Evolutionary conservation across 2,888 invertebrate species (phyloP).

Genomic region (Coremacera marginata): DNA sequence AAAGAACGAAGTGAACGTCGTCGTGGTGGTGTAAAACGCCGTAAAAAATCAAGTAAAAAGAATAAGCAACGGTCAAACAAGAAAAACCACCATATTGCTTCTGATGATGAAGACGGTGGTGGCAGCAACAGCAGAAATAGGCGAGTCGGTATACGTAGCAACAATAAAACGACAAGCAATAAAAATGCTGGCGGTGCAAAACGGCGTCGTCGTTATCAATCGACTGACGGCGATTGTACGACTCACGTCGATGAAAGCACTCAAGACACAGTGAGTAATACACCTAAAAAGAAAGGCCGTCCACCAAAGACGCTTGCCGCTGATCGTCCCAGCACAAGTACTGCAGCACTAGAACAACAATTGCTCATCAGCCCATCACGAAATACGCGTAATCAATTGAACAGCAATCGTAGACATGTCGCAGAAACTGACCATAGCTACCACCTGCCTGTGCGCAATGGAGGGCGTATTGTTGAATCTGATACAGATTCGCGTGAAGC

Average conservation of each 20-base stretch:
- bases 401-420: constrained; percentile 53
- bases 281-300: constrained; percentile 59
- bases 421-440: constrained; percentile 69
- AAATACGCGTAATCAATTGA: constrained; percentile 57
- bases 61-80: constrained; percentile 39
- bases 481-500: constrained; percentile 64
- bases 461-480: constrained; percentile 62
- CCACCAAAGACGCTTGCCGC: constrained; percentile 45
- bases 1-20: constrained; percentile 58
- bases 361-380: constrained; percentile 57
- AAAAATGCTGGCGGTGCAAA: constrained; percentile 37
- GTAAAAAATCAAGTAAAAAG: constrained; percentile 41
- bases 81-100: constrained; percentile 47
- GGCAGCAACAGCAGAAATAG: constrained; percentile 1
- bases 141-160: not conserved
- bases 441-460: constrained; percentile 62
- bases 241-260: constrained; percentile 60
- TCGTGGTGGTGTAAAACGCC: constrained; percentile 38
- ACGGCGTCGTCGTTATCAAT: constrained; percentile 51
- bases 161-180: constrained; percentile 44
- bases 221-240: constrained; percentile 56
- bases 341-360: constrained; percentile 47
- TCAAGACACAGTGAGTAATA: constrained; percentile 54
- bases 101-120: constrained; percentile 51
- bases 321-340: constrained; percentile 57